These are phyloP conservation scores for Eulemur coronatus DNA, from an alignment of 2,797 vertebrate species.

Conservation along the genomic window DNA sequence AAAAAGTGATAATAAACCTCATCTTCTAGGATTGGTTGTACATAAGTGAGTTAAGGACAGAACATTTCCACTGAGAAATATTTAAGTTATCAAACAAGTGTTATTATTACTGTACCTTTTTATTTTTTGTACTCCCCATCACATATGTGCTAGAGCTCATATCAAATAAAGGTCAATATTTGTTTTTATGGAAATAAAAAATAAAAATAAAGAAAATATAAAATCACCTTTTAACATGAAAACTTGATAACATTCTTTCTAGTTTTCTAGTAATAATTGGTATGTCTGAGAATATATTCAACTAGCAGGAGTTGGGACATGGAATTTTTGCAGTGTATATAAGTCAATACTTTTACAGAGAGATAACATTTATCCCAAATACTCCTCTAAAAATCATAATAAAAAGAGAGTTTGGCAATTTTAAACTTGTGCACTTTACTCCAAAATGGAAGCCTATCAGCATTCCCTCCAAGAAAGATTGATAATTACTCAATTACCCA, in stretches of 20 bases:
- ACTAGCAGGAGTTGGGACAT: not conserved
- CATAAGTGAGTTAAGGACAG: not conserved
- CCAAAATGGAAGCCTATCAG: not conserved
- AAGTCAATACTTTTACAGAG: not conserved
- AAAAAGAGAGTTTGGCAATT: not conserved
- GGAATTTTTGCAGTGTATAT: not conserved
- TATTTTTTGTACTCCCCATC: not conserved
- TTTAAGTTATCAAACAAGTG: not conserved
- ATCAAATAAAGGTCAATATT: not conserved
- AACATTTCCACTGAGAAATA: not conserved
- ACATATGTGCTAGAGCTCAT: not conserved
- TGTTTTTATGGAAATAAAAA: not conserved
- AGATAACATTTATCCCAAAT: not conserved
- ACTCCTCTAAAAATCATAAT: not conserved
- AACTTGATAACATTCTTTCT: not conserved
- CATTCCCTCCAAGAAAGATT: not conserved
- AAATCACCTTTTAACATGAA: not conserved
- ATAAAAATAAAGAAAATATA: not conserved
- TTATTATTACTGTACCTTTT: not conserved
- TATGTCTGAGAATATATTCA: not conserved
- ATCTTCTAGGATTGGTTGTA: not conserved
- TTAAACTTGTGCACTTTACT: not conserved
- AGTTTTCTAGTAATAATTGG: not conserved
- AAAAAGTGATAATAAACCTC: not conserved
- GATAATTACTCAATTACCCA: not conserved